These are phyloP conservation scores for Hydropotes inermis DNA, from an alignment of 2,113 vertebrate genomes.

Conservation along the genomic window DNA sequence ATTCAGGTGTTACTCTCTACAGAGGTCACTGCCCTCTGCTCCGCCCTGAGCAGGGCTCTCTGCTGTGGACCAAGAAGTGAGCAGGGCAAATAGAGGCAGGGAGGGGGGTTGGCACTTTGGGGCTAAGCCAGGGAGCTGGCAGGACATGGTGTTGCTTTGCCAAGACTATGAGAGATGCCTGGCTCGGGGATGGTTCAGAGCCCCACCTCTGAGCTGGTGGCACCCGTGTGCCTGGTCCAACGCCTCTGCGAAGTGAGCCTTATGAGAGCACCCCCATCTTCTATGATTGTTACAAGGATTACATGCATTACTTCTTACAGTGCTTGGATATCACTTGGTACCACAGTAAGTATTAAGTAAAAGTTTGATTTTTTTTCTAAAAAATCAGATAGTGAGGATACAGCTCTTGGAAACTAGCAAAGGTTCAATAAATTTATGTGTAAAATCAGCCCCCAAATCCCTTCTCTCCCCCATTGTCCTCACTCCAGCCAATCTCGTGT, in stretches of 20 bases:
- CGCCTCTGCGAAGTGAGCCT: background rate
- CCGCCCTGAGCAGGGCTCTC: background rate
- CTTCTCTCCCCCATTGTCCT: background rate
- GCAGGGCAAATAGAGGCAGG: background rate
- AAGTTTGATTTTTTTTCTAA: background rate
- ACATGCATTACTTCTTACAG: background rate
- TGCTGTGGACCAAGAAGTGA: background rate
- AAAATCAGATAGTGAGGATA: background rate
- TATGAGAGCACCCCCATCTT: background rate
- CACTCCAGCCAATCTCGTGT: background rate
- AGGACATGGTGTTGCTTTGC: background rate
- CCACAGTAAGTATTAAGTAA: background rate
- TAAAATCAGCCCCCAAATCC: background rate
- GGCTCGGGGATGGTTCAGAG: background rate
- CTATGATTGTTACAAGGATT: background rate
- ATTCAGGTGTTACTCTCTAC: background rate
- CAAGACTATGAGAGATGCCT: background rate
- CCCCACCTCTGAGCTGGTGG: background rate
- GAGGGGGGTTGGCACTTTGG: background rate
- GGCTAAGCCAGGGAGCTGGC: too few relatives aligned
- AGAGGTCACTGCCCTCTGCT: background rate
- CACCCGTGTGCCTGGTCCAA: fast-evolving
- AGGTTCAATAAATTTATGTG: background rate
- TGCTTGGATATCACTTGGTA: background rate
- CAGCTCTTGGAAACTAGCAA: background rate